Percentiles rank a stretch among this genome's conserved stretches.
Evolutionary conservation across 2,888 invertebrate genomes (phyloP).

Genomic region (Amitus sp.): DNA sequence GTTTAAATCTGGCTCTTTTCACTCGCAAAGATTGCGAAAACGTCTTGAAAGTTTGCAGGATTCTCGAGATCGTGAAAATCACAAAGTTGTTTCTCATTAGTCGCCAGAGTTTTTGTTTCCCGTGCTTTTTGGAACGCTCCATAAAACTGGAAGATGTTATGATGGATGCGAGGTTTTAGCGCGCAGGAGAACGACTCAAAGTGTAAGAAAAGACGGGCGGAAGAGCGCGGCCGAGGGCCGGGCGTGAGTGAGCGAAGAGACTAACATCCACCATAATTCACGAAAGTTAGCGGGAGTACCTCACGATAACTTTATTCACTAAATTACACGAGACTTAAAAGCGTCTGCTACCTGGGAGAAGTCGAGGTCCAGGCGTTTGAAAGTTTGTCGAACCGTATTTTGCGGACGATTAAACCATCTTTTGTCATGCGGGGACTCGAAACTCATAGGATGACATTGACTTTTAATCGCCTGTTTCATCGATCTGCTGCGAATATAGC

Average conservation of each 20-base stretch:
- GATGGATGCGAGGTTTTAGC: slow-evolving; percentile 38
- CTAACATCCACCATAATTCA: slow-evolving; percentile 43
- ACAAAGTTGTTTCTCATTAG: slow-evolving; percentile 10
- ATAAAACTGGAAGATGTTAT: slow-evolving; percentile 28
- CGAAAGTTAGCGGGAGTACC: slow-evolving; percentile 44
- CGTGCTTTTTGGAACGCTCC: slow-evolving; percentile 15
- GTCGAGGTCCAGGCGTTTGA: slow-evolving; percentile 43
- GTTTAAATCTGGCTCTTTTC: background rate
- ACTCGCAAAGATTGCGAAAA: background rate
- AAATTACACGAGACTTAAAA: slow-evolving; percentile 55
- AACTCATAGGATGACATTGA: slow-evolving; percentile 8
- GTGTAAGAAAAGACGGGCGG: slow-evolving; percentile 38
- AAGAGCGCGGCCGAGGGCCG: slow-evolving; percentile 2
- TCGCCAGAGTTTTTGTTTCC: slow-evolving; percentile 19
- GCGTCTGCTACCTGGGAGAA: slow-evolving; percentile 47
- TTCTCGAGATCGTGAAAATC: background rate
- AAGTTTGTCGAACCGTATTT: slow-evolving; percentile 43
- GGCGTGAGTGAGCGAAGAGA: slow-evolving; percentile 23
- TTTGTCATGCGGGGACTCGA: slow-evolving; percentile 22
- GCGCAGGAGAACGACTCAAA: slow-evolving; percentile 26
- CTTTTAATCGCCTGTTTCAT: slow-evolving; percentile 15
- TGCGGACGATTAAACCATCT: slow-evolving; percentile 29
- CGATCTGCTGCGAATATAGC: slow-evolving; percentile 12
- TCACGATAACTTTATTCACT: slow-evolving; percentile 53
- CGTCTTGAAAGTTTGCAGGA: background rate